Conservation (phyloP, 2,797 vertebrate species). For the Fistularia commersonii region DNA sequence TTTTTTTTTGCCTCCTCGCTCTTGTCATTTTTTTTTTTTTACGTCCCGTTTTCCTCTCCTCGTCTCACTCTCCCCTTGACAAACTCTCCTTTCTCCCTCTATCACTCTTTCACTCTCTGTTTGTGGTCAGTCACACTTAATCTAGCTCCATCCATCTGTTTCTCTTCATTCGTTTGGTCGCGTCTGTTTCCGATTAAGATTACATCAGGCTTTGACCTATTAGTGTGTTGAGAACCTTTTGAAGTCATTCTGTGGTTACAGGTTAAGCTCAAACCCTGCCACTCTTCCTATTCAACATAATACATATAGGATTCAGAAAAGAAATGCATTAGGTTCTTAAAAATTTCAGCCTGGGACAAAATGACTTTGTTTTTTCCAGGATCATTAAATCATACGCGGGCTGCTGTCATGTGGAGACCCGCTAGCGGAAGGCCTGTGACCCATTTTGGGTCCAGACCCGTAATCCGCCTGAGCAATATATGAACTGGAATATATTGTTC, state of each 20-base stretch:
- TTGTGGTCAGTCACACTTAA: constrained; percentile 78
- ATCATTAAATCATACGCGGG: constrained; percentile 65
- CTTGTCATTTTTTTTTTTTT: constrained; percentile 35
- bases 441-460: constrained; percentile 55
- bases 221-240: constrained; percentile 72
- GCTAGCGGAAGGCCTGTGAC: constrained; percentile 49
- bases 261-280: constrained; percentile 72
- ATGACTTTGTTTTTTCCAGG: constrained; percentile 43
- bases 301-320: constrained; percentile 47
- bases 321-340: constrained; percentile 43
- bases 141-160: constrained; percentile 74
- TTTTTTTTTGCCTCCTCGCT: constrained; percentile 25
- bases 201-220: constrained; percentile 79
- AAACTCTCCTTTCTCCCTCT: constrained; percentile 43
- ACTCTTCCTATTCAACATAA: constrained; percentile 55
- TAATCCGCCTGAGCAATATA: constrained; percentile 64
- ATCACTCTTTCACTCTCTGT: constrained; percentile 64
- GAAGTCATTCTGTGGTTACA: constrained; percentile 73
- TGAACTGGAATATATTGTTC: constrained; percentile 67
- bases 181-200: constrained; percentile 72
- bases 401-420: constrained; percentile 61
- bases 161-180: constrained; percentile 74
- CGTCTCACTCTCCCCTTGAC: constrained; percentile 15
- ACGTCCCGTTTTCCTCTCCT: background rate
- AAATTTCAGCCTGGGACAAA: constrained; percentile 54